Conservation (phyloP, 1,140 invertebrate genomes). For the Drosophila mojavensis region DNA sequence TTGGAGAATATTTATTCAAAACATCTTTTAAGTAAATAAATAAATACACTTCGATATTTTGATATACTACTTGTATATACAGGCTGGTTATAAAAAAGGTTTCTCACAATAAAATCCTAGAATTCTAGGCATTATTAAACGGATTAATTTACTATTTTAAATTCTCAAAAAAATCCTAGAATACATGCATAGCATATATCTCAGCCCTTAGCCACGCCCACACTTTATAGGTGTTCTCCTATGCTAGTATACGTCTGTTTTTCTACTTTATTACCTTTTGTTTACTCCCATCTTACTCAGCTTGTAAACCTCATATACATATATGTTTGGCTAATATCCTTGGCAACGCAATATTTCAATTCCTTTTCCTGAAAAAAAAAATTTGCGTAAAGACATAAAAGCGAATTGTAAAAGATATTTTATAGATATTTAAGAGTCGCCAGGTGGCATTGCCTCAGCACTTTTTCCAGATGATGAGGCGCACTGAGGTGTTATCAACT, state of each 20-base stretch:
- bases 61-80: too few species aligned
- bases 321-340: not conserved
- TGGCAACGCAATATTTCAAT: not conserved
- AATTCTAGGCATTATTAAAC: too few species aligned
- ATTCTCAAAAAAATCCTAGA: too few species aligned
- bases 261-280: not conserved
- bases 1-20: too few species aligned
- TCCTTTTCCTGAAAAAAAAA: not conserved
- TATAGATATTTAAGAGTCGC: not conserved
- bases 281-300: not conserved
- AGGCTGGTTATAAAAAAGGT: too few species aligned
- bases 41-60: too few species aligned
- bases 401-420: not conserved
- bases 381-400: not conserved
- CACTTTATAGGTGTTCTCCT: not conserved
- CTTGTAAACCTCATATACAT: not conserved
- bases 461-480: not conserved
- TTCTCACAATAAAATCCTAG: too few species aligned
- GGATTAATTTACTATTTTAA: too few species aligned
- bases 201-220: too few species aligned
- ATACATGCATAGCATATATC: too few species aligned
- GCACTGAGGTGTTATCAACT: conserved; percentile 10
- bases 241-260: too few species aligned
- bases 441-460: conserved; percentile 11
- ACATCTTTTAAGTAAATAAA: too few species aligned